Percentiles rank a stretch among this genome's conserved stretches.
phyloP scores from a whole-genome alignment of 1,140 invertebrate genomes.

The Pseudomyrmex concolor region DNA sequence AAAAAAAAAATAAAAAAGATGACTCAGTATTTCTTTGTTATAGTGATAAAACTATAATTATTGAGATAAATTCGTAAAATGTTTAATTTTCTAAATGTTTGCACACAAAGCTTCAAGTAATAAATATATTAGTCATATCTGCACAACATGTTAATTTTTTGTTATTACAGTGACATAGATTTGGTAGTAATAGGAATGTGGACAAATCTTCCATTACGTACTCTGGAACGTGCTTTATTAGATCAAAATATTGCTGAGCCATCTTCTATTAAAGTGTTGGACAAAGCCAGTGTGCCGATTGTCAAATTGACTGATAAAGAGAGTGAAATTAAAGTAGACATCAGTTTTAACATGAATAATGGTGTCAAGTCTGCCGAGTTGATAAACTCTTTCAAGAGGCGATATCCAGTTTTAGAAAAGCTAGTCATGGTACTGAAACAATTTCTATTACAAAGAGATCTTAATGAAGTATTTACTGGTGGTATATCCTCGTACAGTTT shows the following conservation, averaged over 20 bases:
- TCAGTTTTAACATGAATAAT: conserved; percentile 99
- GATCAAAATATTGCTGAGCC: conserved; percentile 95
- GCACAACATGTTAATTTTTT: background rate
- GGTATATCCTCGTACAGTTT: conserved; percentile 99
- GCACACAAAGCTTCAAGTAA: background rate
- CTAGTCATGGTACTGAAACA: conserved; percentile 99
- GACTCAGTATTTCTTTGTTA: background rate
- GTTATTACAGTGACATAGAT: conserved; percentile 95
- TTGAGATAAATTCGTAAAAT: too few relatives aligned
- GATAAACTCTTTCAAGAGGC: conserved; percentile 93
- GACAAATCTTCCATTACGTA: conserved; percentile 95
- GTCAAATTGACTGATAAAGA: conserved; percentile 98
- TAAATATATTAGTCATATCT: background rate
- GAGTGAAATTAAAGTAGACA: conserved; percentile 97
- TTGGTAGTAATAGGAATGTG: conserved; percentile 98
- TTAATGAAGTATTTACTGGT: conserved; percentile 99
- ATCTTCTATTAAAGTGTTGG: conserved; percentile 96
- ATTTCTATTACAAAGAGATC: conserved; percentile 97
- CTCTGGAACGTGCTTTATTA: conserved; percentile 95
- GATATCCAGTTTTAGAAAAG: conserved; percentile 95
- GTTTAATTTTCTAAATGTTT: background rate
- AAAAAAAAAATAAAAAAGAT: background rate
- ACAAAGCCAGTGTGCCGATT: conserved; percentile 98
- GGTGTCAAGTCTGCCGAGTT: conserved; percentile 97
- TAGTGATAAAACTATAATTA: too few relatives aligned